Evolutionary conservation across 2,797 vertebrate species (phyloP).

Genomic region (Syncerus caffer): DNA sequence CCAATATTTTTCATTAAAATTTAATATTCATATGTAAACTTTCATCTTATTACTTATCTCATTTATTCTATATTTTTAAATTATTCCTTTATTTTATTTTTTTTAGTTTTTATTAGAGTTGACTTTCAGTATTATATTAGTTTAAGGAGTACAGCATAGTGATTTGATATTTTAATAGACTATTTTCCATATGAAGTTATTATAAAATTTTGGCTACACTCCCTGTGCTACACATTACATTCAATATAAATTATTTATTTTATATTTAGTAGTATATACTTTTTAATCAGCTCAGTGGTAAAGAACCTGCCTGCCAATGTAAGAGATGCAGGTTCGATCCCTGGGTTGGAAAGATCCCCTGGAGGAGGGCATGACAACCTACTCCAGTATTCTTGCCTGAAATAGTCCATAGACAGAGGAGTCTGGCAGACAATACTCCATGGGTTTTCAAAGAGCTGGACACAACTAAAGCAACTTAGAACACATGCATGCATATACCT

Average conservation of each 20-base stretch:
- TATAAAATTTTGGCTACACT: background rate
- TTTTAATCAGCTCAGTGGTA: background rate
- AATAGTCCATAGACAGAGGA: background rate
- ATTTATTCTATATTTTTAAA: background rate
- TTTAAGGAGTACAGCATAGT: background rate
- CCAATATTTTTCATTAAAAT: background rate
- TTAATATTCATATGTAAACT: background rate
- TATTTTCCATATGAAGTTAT: background rate
- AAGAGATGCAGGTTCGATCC: background rate
- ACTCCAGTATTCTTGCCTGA: background rate
- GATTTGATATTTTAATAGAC: background rate
- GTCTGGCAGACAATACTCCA: background rate
- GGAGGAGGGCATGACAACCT: background rate
- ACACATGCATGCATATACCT: background rate
- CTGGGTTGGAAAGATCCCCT: background rate
- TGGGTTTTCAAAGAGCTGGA: fast-evolving
- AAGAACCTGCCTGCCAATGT: background rate
- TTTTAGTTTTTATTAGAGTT: background rate
- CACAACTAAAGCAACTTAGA: background rate
- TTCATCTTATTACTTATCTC: background rate
- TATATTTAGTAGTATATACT: background rate
- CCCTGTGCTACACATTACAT: background rate
- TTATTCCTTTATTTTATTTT: background rate
- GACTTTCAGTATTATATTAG: background rate
- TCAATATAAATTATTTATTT: background rate